Evolutionary conservation across 2,888 invertebrate species (phyloP).

Genomic region (Amaurobius ferox): DNA sequence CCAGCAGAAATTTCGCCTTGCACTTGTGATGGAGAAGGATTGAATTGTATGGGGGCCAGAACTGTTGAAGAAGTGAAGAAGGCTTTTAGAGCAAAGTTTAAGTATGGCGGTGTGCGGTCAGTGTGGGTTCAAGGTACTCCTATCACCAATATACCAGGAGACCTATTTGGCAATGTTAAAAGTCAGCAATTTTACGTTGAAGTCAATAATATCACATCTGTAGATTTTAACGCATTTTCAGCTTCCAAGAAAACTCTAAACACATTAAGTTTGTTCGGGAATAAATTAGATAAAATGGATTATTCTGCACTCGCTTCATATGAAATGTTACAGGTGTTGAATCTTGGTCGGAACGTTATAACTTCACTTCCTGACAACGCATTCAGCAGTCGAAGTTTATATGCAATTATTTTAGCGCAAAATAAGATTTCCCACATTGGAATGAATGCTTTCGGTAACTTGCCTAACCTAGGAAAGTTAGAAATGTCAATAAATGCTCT

Average conservation of each 20-base stretch:
- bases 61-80: conserved; percentile 31
- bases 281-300: conserved; percentile 38
- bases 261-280: conserved; percentile 61
- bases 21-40: conserved; percentile 71
- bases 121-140: conserved; percentile 70
- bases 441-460: conserved; percentile 41
- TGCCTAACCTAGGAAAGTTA: conserved; percentile 32
- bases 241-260: conserved; percentile 19
- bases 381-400: conserved; percentile 27
- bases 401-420: conserved; percentile 39
- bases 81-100: conserved; percentile 55
- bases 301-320: conserved; percentile 9
- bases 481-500: conserved; percentile 36
- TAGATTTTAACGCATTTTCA: conserved; percentile 47
- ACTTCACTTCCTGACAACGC: conserved; percentile 46
- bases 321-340: conserved; percentile 21
- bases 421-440: conserved; percentile 57
- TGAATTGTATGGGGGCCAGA: conserved; percentile 62
- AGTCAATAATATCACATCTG: conserved; percentile 40
- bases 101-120: conserved; percentile 50
- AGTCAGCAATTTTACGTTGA: conserved; percentile 58
- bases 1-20: conserved; percentile 45
- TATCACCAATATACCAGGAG: conserved; percentile 36
- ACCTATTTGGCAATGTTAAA: conserved; percentile 47
- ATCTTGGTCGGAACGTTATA: conserved; percentile 51